Percentiles rank a stretch among this genome's conserved stretches.
phyloP scores from a whole-genome alignment of 2,888 invertebrate genomes.

The Orthonychiurus folsomi region DNA sequence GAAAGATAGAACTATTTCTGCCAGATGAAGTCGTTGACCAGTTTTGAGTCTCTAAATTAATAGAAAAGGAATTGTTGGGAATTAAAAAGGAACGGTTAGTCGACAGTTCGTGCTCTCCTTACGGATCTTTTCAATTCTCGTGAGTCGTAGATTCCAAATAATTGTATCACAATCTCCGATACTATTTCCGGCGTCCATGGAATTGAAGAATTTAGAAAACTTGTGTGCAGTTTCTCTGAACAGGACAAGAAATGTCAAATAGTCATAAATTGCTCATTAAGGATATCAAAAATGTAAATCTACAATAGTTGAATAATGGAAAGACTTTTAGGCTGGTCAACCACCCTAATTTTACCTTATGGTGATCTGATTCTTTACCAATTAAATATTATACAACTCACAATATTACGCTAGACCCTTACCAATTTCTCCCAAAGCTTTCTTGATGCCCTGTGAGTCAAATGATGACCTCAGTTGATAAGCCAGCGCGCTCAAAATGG shows the following conservation, averaged over 20 bases:
- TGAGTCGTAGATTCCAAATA: not conserved
- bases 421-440: slow-evolving; percentile 5
- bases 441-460: not conserved
- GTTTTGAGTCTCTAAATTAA: slow-evolving; percentile 7
- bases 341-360: not conserved
- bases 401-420: not conserved
- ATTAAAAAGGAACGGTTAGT: not conserved
- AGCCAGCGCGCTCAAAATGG: no score
- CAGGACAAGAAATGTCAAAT: not conserved
- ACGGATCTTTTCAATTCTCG: not conserved
- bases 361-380: not conserved
- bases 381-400: not conserved
- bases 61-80: not conserved
- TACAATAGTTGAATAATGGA: not conserved
- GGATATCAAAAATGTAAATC: not conserved
- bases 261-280: not conserved
- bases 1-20: not conserved
- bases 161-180: not conserved
- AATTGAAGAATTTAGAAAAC: not conserved
- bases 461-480: not conserved
- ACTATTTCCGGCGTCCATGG: slow-evolving; percentile 1
- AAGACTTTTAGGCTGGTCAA: no score
- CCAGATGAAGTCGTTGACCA: slow-evolving; percentile 8
- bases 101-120: not conserved
- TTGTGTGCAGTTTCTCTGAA: not conserved